A percentile compares a stretch with the other conserved stretches of the same genome.
These are phyloP conservation scores for Excalfactoria chinensis DNA, from an alignment of 2,113 vertebrate genomes.

Conservation along the genomic window DNA sequence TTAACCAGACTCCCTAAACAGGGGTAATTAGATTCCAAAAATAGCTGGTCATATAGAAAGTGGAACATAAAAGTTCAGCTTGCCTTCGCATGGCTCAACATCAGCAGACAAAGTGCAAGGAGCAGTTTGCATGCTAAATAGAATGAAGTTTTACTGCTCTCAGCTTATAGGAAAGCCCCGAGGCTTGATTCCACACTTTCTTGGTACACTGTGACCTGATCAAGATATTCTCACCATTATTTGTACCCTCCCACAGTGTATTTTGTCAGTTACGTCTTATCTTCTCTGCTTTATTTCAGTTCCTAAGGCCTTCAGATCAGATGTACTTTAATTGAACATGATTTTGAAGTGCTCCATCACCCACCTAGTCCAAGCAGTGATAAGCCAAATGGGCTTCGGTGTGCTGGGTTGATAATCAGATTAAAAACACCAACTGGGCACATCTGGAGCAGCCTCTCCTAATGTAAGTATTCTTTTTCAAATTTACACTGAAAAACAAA, in stretches of 20 bases:
- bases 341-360: not conserved
- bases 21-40: constrained; percentile 25
- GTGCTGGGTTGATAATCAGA: not conserved
- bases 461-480: accelerated
- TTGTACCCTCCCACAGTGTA: not conserved
- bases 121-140: not conserved
- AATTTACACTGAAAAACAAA: too few relatives aligned
- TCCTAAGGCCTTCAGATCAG: not conserved
- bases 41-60: not conserved
- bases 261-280: not conserved
- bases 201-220: not conserved
- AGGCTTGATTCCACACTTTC: not conserved
- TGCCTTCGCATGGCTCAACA: not conserved
- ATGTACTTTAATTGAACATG: accelerated
- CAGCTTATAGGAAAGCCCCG: not conserved
- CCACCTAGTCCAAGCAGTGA: not conserved
- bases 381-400: not conserved
- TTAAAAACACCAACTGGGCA: not conserved
- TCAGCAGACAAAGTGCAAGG: not conserved
- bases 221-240: not conserved
- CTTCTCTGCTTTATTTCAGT: not conserved
- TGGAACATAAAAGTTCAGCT: not conserved
- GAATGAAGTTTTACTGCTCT: not conserved
- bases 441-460: not conserved
- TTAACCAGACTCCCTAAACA: not conserved